Evolutionary conservation across 2,113 vertebrate species (phyloP).

Genomic region (Collichthys lucidus): DNA sequence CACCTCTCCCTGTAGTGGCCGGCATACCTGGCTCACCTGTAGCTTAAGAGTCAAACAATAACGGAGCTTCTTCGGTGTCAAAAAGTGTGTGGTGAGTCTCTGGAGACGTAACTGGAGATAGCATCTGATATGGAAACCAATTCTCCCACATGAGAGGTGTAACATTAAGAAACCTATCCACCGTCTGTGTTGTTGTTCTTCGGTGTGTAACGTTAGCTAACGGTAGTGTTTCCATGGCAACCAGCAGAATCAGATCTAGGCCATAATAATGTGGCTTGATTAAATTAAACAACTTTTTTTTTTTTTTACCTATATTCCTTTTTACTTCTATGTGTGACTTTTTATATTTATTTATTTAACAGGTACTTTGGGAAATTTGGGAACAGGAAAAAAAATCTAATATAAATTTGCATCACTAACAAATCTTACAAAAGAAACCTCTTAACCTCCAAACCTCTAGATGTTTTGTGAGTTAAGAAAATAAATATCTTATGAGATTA

Average conservation of each 20-base stretch:
- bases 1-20: neutral
- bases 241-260: neutral
- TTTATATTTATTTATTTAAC: neutral
- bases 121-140: slow-evolving; percentile 58
- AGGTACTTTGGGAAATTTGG: neutral
- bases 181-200: neutral
- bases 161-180: slow-evolving; percentile 47
- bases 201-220: neutral
- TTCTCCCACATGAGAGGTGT: slow-evolving; percentile 45
- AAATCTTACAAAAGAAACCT: slow-evolving; percentile 12
- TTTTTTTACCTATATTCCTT: neutral
- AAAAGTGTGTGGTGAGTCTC: slow-evolving; percentile 24
- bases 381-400: neutral
- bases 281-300: neutral
- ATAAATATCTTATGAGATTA: slow-evolving; percentile 45
- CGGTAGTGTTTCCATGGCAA: slow-evolving; percentile 46
- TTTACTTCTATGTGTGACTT: neutral
- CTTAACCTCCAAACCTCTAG: neutral
- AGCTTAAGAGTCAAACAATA: neutral
- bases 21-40: slow-evolving; percentile 25
- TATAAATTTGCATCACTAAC: neutral
- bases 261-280: neutral
- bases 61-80: slow-evolving; percentile 12
- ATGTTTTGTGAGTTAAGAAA: slow-evolving; percentile 34
- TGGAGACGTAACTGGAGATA: slow-evolving; percentile 57